Evolutionary conservation across 1,140 invertebrate genomes (phyloP).

Genomic region (Reticulitermes speratus): DNA sequence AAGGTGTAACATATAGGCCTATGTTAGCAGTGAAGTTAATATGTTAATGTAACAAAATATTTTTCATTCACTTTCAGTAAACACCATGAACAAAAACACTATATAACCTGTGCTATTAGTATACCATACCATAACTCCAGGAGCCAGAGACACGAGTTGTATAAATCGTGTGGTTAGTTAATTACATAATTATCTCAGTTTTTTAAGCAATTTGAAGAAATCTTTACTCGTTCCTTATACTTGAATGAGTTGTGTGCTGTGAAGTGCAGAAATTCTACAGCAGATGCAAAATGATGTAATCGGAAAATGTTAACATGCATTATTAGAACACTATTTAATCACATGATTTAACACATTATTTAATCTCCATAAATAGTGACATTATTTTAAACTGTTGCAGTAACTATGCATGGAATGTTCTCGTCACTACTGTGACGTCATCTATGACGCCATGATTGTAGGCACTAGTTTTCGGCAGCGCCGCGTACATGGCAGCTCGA

Average conservation of each 20-base stretch:
- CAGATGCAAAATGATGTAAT: not conserved
- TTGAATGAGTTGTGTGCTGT: not conserved
- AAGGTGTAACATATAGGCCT: no score
- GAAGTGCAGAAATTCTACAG: not conserved
- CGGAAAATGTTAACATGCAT: not conserved
- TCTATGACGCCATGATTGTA: not conserved
- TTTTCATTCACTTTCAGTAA: no score
- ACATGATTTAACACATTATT: no score
- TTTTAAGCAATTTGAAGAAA: no score
- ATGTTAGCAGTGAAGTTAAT: no score
- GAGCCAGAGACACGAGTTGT: no score
- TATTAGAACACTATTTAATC: not conserved
- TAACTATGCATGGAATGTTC: not conserved
- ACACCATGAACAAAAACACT: no score
- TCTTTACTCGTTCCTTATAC: not conserved
- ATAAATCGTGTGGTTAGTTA: no score
- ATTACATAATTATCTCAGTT: no score
- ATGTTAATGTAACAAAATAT: no score
- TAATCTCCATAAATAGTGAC: not conserved
- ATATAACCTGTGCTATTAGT: no score
- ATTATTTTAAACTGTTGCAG: not conserved
- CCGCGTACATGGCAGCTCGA: not conserved
- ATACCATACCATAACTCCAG: no score
- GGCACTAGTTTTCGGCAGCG: not conserved
- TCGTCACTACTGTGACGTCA: not conserved